Conservation (phyloP, 2,113 vertebrate species). For the Peromyscus maniculatus region DNA sequence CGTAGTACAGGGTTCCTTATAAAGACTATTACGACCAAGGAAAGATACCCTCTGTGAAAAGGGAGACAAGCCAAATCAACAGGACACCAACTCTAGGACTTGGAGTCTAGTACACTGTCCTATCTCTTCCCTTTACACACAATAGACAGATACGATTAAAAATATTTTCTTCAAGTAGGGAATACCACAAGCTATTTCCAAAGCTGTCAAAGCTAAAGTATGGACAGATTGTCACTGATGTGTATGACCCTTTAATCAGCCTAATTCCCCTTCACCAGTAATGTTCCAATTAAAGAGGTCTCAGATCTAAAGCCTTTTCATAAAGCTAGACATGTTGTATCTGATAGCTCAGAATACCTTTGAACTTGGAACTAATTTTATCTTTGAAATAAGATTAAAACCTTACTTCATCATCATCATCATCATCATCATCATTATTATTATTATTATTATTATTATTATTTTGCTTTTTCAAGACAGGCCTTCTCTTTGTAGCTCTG, state of each 20-base stretch:
- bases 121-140: constrained; percentile 1
- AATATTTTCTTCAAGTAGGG: not conserved
- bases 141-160: constrained; percentile 54
- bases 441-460: too few species aligned
- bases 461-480: not conserved
- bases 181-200: constrained; percentile 43
- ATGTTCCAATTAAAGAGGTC: not conserved
- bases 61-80: constrained; percentile 19
- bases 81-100: not conserved
- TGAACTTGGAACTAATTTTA: constrained; percentile 62
- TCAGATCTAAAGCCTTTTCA: constrained; percentile 38
- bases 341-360: not conserved
- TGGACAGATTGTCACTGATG: not conserved
- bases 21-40: constrained; percentile 46
- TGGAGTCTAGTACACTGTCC: not conserved
- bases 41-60: constrained; percentile 8
- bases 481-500: too few species aligned
- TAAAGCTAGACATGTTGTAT: not conserved
- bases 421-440: not conserved
- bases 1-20: not conserved
- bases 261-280: not conserved
- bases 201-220: not conserved
- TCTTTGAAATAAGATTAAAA: constrained; percentile 65
- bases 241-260: constrained; percentile 40
- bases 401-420: not conserved